A percentile compares a stretch with the other conserved stretches of the same genome.
These are phyloP conservation scores for Mycalesis mineus DNA, from an alignment of 2,888 invertebrate genomes.

Conservation along the genomic window DNA sequence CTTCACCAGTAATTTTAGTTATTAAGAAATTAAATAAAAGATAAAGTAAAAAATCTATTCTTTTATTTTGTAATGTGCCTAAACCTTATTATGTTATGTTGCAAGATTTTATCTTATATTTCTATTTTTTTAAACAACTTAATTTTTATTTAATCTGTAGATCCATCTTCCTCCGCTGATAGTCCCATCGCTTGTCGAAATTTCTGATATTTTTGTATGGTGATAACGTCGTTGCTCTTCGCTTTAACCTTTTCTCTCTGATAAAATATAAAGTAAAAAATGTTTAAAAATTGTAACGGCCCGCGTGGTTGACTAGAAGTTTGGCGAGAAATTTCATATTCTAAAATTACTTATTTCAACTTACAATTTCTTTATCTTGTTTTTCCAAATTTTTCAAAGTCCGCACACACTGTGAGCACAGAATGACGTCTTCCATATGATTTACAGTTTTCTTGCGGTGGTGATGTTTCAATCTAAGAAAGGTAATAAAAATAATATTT, in stretches of 20 bases:
- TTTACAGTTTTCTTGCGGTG: conserved; percentile 70
- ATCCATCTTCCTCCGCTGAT: conserved; percentile 64
- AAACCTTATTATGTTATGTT: conserved; percentile 1
- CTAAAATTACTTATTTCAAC: conserved; percentile 36
- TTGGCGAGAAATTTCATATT: too few species aligned
- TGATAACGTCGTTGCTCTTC: conserved; percentile 47
- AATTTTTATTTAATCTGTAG: conserved; percentile 52
- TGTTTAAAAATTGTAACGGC: too few species aligned
- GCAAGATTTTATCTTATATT: conserved; percentile 9
- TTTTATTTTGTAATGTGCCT: conserved; percentile 9
- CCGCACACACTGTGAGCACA: conserved; percentile 65
- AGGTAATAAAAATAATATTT: too few species aligned
- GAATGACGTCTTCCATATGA: conserved; percentile 66
- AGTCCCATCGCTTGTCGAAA: conserved; percentile 69
- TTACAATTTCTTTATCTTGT: conserved; percentile 68
- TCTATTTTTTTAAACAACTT: conserved; percentile 14
- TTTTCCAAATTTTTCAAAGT: conserved; percentile 61
- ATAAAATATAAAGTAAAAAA: background rate
- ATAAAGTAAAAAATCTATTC: conserved; percentile 2
- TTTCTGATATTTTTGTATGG: conserved; percentile 57
- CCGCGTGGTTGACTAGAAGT: too few species aligned
- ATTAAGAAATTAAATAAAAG: conserved; percentile 24
- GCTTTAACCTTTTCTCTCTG: conserved; percentile 67
- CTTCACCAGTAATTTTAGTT: background rate
- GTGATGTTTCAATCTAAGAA: conserved; percentile 60